A percentile compares a stretch with the other conserved stretches of the same genome.
Conservation (phyloP, 2,113 vertebrate genomes). For the Vulpes lagopus region DNA sequence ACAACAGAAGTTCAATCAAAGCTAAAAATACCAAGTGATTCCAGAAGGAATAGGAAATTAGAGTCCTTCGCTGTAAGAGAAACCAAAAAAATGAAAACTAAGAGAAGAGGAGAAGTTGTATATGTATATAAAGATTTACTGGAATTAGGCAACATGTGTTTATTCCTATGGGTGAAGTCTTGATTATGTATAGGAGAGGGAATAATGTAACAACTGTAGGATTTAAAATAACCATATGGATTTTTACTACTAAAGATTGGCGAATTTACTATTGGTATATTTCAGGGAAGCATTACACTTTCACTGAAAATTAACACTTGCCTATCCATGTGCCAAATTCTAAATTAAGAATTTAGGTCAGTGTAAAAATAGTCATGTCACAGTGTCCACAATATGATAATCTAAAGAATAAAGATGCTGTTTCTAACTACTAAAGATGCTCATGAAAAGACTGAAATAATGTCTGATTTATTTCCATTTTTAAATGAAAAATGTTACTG, state of each 20-base stretch:
- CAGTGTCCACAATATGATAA: neutral
- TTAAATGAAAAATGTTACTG: neutral
- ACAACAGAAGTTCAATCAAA: slow-evolving; percentile 46
- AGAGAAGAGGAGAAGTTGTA: neutral
- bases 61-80: neutral
- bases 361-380: neutral
- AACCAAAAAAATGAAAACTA: slow-evolving; percentile 42
- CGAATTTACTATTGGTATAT: neutral
- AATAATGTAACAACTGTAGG: neutral
- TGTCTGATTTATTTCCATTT: neutral
- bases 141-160: neutral
- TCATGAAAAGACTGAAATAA: neutral
- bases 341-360: slow-evolving; percentile 28
- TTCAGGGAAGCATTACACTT: neutral
- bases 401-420: neutral
- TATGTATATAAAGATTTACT: neutral
- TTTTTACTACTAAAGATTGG: neutral
- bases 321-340: neutral
- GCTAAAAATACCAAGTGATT: slow-evolving; percentile 13
- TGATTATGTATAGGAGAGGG: neutral
- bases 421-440: neutral
- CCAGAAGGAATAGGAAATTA: neutral
- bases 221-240: neutral
- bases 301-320: neutral
- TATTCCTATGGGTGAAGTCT: neutral